These are phyloP conservation scores for Cydia amplana DNA, from an alignment of 1,140 invertebrate genomes.

Conservation along the genomic window DNA sequence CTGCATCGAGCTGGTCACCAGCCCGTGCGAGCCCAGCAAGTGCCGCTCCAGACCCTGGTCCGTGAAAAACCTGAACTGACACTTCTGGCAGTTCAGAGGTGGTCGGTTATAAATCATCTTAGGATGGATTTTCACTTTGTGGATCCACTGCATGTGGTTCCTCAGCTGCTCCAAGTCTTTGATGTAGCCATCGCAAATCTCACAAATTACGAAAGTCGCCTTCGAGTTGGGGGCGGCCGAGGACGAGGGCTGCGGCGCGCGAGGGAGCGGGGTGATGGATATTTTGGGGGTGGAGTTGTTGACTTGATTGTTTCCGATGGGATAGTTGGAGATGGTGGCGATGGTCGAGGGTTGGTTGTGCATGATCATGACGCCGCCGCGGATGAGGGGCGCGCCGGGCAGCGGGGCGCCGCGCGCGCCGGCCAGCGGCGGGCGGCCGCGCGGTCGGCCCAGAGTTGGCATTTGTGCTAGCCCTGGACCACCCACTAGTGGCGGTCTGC, in stretches of 20 bases:
- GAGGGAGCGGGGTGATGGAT: constrained; percentile 93
- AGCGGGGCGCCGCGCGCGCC: constrained; percentile 54
- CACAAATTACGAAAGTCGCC: constrained; percentile 93
- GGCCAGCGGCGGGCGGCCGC: constrained; percentile 67
- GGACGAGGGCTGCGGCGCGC: constrained; percentile 81
- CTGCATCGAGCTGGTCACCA: constrained; percentile 98
- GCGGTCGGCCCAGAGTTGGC: constrained; percentile 61
- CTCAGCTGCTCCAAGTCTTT: constrained; percentile 95
- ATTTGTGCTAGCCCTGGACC: constrained; percentile 50
- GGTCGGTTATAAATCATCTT: constrained; percentile 98
- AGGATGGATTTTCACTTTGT: constrained; percentile 97
- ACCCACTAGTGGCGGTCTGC: constrained; percentile 57
- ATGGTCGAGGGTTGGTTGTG: constrained; percentile 68
- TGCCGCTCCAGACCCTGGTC: constrained; percentile 94
- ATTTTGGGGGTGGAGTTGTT: constrained; percentile 85
- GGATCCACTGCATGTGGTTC: constrained; percentile 98
- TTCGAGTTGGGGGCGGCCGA: constrained; percentile 70
- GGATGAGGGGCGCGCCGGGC: constrained; percentile 70
- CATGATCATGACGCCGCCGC: constrained; percentile 75
- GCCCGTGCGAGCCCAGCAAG: constrained; percentile 94
- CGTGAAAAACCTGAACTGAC: constrained; percentile 83
- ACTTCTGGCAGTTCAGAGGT: constrained; percentile 95
- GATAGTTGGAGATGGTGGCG: constrained; percentile 70
- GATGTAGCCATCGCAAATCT: constrained; percentile 97
- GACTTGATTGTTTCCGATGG: constrained; percentile 65